Evolutionary conservation across 1,140 invertebrate species (phyloP), one percentile per base, ranked within the genome.

Genomic region (Laupala kohalensis): DNA sequence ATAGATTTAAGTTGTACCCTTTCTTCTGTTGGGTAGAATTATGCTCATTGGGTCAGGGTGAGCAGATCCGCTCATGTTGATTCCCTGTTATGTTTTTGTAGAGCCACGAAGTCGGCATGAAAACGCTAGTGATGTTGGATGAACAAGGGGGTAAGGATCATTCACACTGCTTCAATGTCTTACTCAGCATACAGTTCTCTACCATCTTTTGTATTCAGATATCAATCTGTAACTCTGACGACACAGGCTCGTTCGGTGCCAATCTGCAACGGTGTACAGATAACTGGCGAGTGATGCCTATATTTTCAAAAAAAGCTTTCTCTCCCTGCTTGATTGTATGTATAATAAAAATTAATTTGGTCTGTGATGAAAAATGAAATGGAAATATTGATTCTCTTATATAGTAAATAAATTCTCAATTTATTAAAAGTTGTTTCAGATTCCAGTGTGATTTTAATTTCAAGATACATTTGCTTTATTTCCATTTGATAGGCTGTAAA

Each of bases 81-180:
- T 71, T 62, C 79, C 78, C 77, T 78, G 81, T 80, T 82, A 81
- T 84, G 79, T 82, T 83, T 84, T 81, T 91, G 86, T 93, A 94
- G 92, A 92, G 92, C 88, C 91, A 93, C 86, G 92, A 93, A 87
- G 91, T 92, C 83, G 92, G 92, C 86, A 93, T 93, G 90, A 93
- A 92, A 92, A 90, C 90, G 85, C 90, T 94, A 86, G 91, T 93
- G 85, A 93, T 93, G 91, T 90, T 94, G 90, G 90, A 93, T 88
- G 91, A 93, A 85, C 92, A 93, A 92, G 92, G 92, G 89, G 92
- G 92, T 94, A 93, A 94, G 91, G 87, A 85, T 85, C 82, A 80
- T 82, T 80, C 37, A 19, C 37, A 53, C 37, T 53, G 37, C 37
- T 53, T 53, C 37, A 53, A 19, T 53, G 19, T 53, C 37, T 53